These are phyloP conservation scores for Erpetoichthys calabaricus DNA, from an alignment of 2,797 vertebrate species.

Conservation along the genomic window DNA sequence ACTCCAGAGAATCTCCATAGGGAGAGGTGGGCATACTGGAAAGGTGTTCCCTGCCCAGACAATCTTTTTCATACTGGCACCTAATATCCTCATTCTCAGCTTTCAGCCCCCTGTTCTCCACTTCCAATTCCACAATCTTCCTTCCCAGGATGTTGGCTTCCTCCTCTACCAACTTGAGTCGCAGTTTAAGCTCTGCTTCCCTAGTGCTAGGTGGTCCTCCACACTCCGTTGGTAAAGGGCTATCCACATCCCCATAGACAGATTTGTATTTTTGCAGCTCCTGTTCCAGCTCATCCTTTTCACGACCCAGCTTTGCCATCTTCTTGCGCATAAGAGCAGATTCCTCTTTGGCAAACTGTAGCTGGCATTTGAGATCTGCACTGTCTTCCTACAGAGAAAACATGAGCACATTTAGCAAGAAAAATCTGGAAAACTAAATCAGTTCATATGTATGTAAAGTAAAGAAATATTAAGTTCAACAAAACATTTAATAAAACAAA, in stretches of 20 bases:
- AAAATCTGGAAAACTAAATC: too few relatives aligned
- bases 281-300: conserved; percentile 87
- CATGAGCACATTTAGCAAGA: background rate
- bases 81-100: conserved; percentile 90
- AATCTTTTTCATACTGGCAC: conserved; percentile 78
- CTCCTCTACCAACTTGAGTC: conserved; percentile 89
- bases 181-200: conserved; percentile 66
- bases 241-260: conserved; percentile 87
- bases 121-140: conserved; percentile 93
- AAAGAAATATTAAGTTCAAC: too few relatives aligned
- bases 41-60: conserved; percentile 70
- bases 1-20: conserved; percentile 72
- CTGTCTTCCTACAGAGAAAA: conserved; percentile 70
- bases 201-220: conserved; percentile 84
- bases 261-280: conserved; percentile 93
- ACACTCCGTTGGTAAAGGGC: conserved; percentile 69
- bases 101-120: conserved; percentile 90
- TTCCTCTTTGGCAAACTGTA: conserved; percentile 95
- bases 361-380: conserved; percentile 91
- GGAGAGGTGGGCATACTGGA: conserved; percentile 86
- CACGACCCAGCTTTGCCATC: conserved; percentile 86
- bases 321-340: conserved; percentile 88
- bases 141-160: conserved; percentile 92
- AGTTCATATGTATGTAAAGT: too few relatives aligned
- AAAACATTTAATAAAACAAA: too few relatives aligned